Base-by-base conservation (phyloP, 2,888 invertebrate genomes). In the Pheosia tremula region DNA sequence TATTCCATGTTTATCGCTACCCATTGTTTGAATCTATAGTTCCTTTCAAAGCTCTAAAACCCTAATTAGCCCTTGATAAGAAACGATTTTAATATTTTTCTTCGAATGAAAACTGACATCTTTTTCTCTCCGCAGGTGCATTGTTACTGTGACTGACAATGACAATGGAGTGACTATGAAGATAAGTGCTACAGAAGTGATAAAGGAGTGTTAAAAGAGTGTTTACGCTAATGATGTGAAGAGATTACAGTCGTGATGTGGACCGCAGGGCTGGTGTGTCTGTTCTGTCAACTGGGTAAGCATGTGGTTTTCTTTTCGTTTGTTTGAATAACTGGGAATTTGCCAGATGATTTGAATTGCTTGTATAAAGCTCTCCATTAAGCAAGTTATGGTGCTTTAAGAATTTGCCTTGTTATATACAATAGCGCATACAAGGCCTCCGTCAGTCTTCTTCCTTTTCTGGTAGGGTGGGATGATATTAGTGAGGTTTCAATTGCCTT, bases 211-310 rank as follows among this genome's bases (percentile, higher is more conserved):
- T 3, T 69, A 71, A 76, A 68, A 71, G 66, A 67, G 74, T 68
- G 70, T 73, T 77, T 67, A 66, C 68, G 72, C 77, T 86, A 86
- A 90, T 89, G 82, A 91, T 91, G 90, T 91, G 89, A 91, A 87
- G 81, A 81, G 79, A 81, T 83, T 84, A 74, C 67, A 64, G 71
- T 80, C 83, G 86, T 79, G 80, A 91, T 91, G 91, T 87, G 89
- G 88, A 79, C 89, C 74, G 80, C 85, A 77, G 85, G 83, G 77
- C 81, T 90, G 81, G 81, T 90, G 84, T 89, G 83, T 79, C 81
- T 91, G 65, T 83, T 89, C 74, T 85, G 84, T 80, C 86, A 87
- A 75, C 81, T 89, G 68, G 91, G 91, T 92, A 76, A 85, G 91
- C 87, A 9, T 39, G 37, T 64, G 6, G 3, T 43, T 3, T 8